These are phyloP conservation scores for Perognathus longimembris DNA, from an alignment of 2,113 vertebrate genomes.

Conservation along the genomic window DNA sequence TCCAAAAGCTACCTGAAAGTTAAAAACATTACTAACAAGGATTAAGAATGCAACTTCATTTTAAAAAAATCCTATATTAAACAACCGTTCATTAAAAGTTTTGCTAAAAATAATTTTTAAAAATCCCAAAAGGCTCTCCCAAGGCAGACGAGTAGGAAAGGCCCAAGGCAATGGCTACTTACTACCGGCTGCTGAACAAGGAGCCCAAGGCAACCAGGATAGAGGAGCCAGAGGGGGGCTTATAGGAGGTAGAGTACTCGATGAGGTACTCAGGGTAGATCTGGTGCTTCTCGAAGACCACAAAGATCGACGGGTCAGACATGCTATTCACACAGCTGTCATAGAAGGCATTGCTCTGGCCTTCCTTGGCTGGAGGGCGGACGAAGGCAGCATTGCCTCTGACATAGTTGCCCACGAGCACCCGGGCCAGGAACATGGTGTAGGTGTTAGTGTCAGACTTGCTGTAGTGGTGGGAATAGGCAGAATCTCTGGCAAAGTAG, in stretches of 20 bases:
- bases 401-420: constrained; percentile 92
- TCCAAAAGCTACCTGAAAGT: constrained; percentile 55
- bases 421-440: constrained; percentile 92
- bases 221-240: fast-evolving
- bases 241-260: constrained; percentile 82
- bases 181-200: constrained; percentile 35
- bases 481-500: constrained; percentile 95
- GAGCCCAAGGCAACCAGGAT: neutral
- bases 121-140: neutral
- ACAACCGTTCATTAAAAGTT: constrained; percentile 72
- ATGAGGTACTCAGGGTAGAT: constrained; percentile 96
- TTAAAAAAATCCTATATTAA: constrained; percentile 54
- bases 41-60: constrained; percentile 51
- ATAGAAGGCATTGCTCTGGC: constrained; percentile 83
- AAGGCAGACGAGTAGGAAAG: neutral
- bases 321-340: constrained; percentile 94
- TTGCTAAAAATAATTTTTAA: neutral
- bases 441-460: neutral
- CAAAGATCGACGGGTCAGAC: constrained; percentile 91
- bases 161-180: neutral
- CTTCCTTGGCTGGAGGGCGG: constrained; percentile 90
- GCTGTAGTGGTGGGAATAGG: constrained; percentile 90
- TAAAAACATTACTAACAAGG: neutral
- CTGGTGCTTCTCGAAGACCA: constrained; percentile 95
- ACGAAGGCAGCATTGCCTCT: constrained; percentile 85